Conservation (phyloP, 2,888 invertebrate genomes). For the Drosophila hawaiiensis region DNA sequence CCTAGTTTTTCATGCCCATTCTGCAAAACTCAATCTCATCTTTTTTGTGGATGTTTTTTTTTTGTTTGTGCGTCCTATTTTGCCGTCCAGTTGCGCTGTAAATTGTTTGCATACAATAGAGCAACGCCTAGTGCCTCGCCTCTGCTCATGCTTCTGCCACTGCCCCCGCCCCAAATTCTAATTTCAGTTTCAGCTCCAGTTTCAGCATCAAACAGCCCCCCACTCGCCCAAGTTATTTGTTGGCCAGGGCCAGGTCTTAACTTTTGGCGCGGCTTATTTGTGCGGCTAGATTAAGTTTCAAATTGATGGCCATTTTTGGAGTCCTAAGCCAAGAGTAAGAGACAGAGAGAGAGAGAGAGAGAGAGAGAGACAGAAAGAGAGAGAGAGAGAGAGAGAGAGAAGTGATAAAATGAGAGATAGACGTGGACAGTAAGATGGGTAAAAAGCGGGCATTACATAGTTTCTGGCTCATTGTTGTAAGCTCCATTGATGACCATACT, state of each 20-base stretch:
- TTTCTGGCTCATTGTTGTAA: conserved; percentile 28
- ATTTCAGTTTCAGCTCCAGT: neutral
- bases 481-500: conserved; percentile 69
- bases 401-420: neutral
- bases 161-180: neutral
- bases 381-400: neutral
- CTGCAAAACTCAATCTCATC: conserved; percentile 56
- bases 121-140: conserved; percentile 25
- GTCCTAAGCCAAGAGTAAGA: conserved; percentile 10
- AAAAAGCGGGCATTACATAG: conserved; percentile 20
- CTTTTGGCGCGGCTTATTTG: conserved; percentile 78
- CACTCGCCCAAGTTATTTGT: conserved; percentile 34
- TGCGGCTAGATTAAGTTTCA: conserved; percentile 79
- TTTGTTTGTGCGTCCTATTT: conserved; percentile 5
- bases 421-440: neutral
- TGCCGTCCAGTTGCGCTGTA: conserved; percentile 67
- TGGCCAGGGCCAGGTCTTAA: conserved; percentile 66
- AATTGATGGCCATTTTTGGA: conserved; percentile 75
- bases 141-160: neutral
- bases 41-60: conserved; percentile 23
- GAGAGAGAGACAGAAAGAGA: neutral
- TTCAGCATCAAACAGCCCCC: neutral
- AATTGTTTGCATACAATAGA: conserved; percentile 78
- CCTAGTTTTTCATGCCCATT: conserved; percentile 68
- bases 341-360: neutral